Base-by-base conservation (phyloP, 1,140 invertebrate species). In the Cotesia vestalis region DNA sequence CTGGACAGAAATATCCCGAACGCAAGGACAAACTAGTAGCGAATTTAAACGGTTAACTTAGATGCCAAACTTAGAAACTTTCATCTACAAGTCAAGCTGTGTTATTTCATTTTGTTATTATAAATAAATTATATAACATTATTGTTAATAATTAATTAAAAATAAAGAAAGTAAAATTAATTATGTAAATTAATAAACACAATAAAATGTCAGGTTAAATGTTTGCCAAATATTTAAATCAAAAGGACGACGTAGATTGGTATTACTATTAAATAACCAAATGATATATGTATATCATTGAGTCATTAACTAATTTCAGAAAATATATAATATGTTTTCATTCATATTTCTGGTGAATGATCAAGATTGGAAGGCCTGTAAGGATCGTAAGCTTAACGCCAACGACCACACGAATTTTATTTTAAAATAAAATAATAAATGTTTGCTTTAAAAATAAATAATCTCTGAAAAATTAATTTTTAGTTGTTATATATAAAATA, bases 1-100 rank as follows among this genome's bases (percentile, higher is more conserved):
- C 78, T 78, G 81, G 82, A 84, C 83, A 72, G 75, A 85, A 85
- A 85, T 84, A 85, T 83, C 83, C 79, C 79, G 80, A 81, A 81
- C 80, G 79, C 83, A 83, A 84, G 83, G 83, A 82, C 83, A 83
- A 78, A 71, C 75, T 76, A 73, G 72, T 73, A 64, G 73, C 71
- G 69, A 73, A 27, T 66, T 38, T 71, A 34, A 17, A 52, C 4
- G 12, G 40, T 60, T 4, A 27, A n/a, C 40, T 57, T 55, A 40
- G 14, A 20, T 40, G 38, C 27, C 40, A 60, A 40, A 52, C 12
- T 52, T 63, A 12, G 5, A 72, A 38, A 20, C 53, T 27, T 27
- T 27, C 1, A 27, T 27, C 27, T 57, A 14, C 35, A 4, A 57
- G 12, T 20, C 6, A 20, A 20, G 34, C 34, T 64, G 11, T 34